Base-by-base conservation (phyloP, 1,140 invertebrate genomes). In the Nasonia giraulti region DNA sequence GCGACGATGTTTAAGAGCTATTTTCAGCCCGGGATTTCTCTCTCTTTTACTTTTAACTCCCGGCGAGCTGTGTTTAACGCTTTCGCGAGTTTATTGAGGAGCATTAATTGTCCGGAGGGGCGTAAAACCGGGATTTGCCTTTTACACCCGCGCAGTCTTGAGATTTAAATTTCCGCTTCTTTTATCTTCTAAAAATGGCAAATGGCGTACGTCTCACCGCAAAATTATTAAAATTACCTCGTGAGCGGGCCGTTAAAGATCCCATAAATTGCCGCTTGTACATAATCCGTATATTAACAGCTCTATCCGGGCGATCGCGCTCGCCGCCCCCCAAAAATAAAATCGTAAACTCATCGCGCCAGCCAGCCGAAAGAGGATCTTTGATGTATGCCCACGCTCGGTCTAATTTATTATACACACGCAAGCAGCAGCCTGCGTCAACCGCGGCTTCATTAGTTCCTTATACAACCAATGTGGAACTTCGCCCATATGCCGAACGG, bases 321-420 rank as follows among this genome's bases (percentile, higher is more conserved):
- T n/a, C n/a, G 7, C 10, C 12, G 3, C 0, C 10, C 1, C 10
- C n/a, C 4, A 80, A 71, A 71, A 80, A 27, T 11, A 68, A 44
- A 79, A 80, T 62, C 33, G 20, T 84, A 80, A 84, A 80, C 83
- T 84, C 82, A 84, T 84, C 76, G 68, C 40, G 62, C 14, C 31
- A 10, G 71, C 31, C 69, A 7, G 62, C 2, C 62, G 27, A 71
- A 62, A 62, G 40, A 69, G 50, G 77, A 84, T 84, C 76, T 84
- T 84, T 84, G 82, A 79, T 79, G 55, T 62, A 62, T n/a, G 17
- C 17, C 76, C 66, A 14, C 17, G 31, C 17, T 14, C 17, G 6
- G 37, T 80, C 55, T 23, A 84, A 84, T 84, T 84, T 80, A 84
- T 79, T 66, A 83, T 77, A 7, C 10, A 44, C 40, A 44, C 40